Evolutionary conservation across 2,797 vertebrate species (phyloP), one percentile per base, ranked within the genome.

Genomic region (Odontamblyopus rebecca): DNA sequence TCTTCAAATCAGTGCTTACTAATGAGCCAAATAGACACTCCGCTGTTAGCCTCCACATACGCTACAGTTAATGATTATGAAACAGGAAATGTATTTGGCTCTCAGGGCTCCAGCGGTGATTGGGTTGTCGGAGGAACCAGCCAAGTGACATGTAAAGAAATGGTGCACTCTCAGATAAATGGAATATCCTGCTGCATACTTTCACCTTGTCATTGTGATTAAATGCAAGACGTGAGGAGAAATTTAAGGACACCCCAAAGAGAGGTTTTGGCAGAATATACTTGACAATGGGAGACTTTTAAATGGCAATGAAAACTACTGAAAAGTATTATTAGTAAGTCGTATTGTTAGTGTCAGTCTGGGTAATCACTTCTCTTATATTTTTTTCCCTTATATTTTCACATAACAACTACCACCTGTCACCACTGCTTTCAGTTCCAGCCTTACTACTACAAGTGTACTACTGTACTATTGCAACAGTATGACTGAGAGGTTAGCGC

Each of bases 121-220:
- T 75, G 62, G 69, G 41, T 61, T 85, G 81, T 85, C 74, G 75
- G 72, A 72, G 61, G 54, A 79, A 35, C 30, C 72, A 32, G 74
- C 5, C 50, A 67, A 83, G 81, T 73, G 16, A 50, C 66, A 65
- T 71, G 48, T 72, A 71, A 80, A 84, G 74, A 81, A 85, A 82
- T 74, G 70, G 86, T 79, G 83, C 35, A 75, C 51, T 74, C 71
- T n/a, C 61, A 77, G 74, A 84, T 75, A 74, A 80, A 82, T 70
- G 69, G 26, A 74, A 67, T 73, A n/a, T 41, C 60, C 61, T 26
- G 53, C 19, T 48, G 66, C 48, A 30, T 76, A 71, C 66, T 71
- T 71, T 67, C 38, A 54, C 74, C 61, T 71, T 78, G 79, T 82
- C 77, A 57, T 72, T 27, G 41, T 67, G 84, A 84, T 85, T 74